Evolutionary conservation across 2,888 invertebrate species (phyloP), one percentile per base, ranked within the genome.

Genomic region (Clivina fossor): DNA sequence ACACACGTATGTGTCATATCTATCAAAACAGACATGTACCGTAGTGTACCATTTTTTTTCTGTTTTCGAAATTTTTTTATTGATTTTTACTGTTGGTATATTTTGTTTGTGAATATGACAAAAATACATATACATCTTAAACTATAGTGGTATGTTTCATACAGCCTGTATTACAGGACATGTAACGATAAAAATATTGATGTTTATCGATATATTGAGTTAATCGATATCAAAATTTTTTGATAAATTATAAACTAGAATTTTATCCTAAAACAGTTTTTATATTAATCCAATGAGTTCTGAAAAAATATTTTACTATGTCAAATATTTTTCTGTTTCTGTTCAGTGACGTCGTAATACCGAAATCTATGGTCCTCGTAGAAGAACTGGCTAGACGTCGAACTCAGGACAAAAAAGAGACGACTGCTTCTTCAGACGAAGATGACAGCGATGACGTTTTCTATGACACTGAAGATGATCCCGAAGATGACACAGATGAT

Each of bases 391-490:
- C 26, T 32, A 59, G 32, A 57, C 64, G 15, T 64, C 71, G 72
- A 58, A 72, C 65, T 26, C 63, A 67, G 35, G 51, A 57, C 49
- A 60, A 33, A 44, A 59, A 49, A 13, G 78, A 77, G 59, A 79
- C 81, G 3, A 35, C 16, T 67, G 68, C 74, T 60, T 78, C 80
- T 63, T 82, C 84, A 66, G 79, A 80, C 63, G 82, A 84, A 66
- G 78, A 80, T 61, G 79, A 80, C 60, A 80, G 81, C 61, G 83
- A 83, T 65, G 83, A 85, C 64, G 83, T 86, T 51, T 86, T 86
- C 71, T 86, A 86, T 67, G 86, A 86, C 68, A 82, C 83, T 46
- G 83, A 84, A 64, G 84, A 83, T 65, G 81, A 80, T 64, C 77
- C 80, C 30, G 82, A 85, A 61, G 85, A 84, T 63, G 85, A 85